Evolutionary conservation across 2,113 vertebrate genomes (phyloP).

Genomic region (Neomonachus schauinslandi): DNA sequence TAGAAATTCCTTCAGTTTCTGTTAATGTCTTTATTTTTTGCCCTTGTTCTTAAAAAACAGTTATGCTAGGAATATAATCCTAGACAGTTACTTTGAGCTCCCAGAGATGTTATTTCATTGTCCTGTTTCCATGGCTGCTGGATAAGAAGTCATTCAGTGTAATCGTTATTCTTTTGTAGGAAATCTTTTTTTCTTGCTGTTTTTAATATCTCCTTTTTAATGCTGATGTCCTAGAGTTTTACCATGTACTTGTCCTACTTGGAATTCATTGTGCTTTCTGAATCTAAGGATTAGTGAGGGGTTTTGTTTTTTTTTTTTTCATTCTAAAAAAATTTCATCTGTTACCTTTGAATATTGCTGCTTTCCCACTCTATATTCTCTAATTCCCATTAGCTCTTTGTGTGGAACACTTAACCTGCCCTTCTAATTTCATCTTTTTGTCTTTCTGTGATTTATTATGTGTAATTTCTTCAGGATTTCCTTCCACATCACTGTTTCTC

Average conservation of each 20-base stretch:
- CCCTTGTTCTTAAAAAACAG: not conserved
- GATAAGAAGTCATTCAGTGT: not conserved
- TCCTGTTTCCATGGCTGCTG: not conserved
- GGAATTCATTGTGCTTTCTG: not conserved
- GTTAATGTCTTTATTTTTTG: not conserved
- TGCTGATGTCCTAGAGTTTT: not conserved
- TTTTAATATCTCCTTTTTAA: not conserved
- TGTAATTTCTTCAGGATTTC: not conserved
- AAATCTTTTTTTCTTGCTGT: not conserved
- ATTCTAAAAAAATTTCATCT: not conserved
- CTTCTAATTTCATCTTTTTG: not conserved
- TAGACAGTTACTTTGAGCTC: not conserved
- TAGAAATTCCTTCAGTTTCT: slow-evolving; percentile 10
- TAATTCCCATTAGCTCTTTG: not conserved
- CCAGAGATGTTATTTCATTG: not conserved
- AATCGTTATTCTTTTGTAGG: not conserved
- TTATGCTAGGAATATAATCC: not conserved
- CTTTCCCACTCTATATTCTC: not conserved
- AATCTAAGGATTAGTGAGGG: not conserved
- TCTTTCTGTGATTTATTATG: not conserved
- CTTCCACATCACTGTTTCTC: not conserved
- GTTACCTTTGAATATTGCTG: not conserved
- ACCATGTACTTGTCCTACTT: not conserved
- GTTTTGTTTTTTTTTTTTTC: not conserved
- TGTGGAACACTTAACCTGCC: not conserved